Evolutionary conservation across 2,797 vertebrate species (phyloP).

Genomic region (Schizopygopsis malacanthus): DNA sequence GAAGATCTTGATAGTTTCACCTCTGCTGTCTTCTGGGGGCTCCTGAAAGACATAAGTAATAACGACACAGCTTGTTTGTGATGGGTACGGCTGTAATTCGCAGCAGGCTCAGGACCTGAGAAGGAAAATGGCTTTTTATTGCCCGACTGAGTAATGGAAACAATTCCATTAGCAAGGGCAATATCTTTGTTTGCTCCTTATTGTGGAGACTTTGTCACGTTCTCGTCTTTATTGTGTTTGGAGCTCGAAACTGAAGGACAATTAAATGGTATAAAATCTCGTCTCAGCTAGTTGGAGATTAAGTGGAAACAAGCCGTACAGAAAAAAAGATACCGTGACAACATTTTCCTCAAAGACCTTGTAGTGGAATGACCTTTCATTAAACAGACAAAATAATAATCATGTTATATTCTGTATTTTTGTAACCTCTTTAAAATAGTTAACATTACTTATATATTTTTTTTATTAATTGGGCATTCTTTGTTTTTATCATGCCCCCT

Average conservation of each 20-base stretch:
- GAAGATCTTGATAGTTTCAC: conserved; percentile 45
- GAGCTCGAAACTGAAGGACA: conserved; percentile 54
- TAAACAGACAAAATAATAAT: not conserved
- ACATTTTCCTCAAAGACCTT: conserved; percentile 39
- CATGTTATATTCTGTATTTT: not conserved
- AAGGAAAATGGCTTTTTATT: conserved; percentile 56
- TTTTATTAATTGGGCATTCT: too few species aligned
- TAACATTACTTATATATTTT: too few species aligned
- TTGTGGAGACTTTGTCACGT: conserved; percentile 56
- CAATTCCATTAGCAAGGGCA: conserved; percentile 54
- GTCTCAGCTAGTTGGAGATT: conserved; percentile 46
- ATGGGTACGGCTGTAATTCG: conserved; percentile 44
- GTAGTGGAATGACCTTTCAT: not conserved
- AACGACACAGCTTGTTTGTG: conserved; percentile 37
- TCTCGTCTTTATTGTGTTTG: conserved; percentile 59
- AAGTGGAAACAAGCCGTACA: conserved; percentile 26
- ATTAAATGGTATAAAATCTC: conserved; percentile 56
- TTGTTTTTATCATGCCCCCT: not conserved
- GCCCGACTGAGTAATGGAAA: conserved; percentile 61
- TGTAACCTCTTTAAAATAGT: not conserved
- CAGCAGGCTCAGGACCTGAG: conserved; percentile 41
- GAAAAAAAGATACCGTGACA: conserved; percentile 43
- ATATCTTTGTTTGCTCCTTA: conserved; percentile 55
- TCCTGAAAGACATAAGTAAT: conserved; percentile 42
- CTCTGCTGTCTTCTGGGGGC: conserved; percentile 38